Base-by-base conservation (phyloP, 2,888 invertebrate species). In the Elmis aenea region DNA sequence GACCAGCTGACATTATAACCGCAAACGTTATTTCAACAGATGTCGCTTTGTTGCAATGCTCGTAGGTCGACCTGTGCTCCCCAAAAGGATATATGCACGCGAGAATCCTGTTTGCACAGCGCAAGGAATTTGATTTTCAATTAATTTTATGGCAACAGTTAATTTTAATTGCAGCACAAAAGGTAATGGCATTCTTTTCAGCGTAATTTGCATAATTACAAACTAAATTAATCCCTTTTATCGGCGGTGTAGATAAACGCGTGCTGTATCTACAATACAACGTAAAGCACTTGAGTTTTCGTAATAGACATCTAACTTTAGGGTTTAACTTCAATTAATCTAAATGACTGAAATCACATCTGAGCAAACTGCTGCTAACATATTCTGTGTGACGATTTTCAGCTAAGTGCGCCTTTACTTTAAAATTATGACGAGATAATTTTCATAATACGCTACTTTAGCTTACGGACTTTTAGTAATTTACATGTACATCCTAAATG, bases 131-230 rank as follows among this genome's bases (percentile, higher is more conserved):
- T n/a, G n/a, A n/a, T n/a, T n/a, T n/a, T n/a, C n/a, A n/a, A n/a
- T n/a, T n/a, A n/a, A n/a, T n/a, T n/a, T n/a, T n/a, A n/a, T n/a
- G n/a, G n/a, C n/a, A n/a, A n/a, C n/a, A n/a, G n/a, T n/a, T n/a
- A n/a, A n/a, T n/a, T n/a, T n/a, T n/a, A n/a, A n/a, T n/a, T n/a
- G n/a, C n/a, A n/a, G n/a, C n/a, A n/a, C n/a, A n/a, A n/a, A n/a
- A n/a, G n/a, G n/a, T n/a, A n/a, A n/a, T n/a, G n/a, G n/a, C n/a
- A n/a, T n/a, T n/a, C n/a, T n/a, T n/a, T n/a, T n/a, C n/a, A n/a
- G n/a, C n/a, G n/a, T n/a, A 47, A 55, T 57, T 57, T 55, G 39
- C 57, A 57, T 57, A 57, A 55, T 54, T 55, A 52, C 50, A 48
- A 47, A 55, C 55, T 51, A 54, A 55, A 52, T 47, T 53, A 46